Base-by-base conservation (phyloP, 2,888 invertebrate genomes). In the Tuta absoluta region DNA sequence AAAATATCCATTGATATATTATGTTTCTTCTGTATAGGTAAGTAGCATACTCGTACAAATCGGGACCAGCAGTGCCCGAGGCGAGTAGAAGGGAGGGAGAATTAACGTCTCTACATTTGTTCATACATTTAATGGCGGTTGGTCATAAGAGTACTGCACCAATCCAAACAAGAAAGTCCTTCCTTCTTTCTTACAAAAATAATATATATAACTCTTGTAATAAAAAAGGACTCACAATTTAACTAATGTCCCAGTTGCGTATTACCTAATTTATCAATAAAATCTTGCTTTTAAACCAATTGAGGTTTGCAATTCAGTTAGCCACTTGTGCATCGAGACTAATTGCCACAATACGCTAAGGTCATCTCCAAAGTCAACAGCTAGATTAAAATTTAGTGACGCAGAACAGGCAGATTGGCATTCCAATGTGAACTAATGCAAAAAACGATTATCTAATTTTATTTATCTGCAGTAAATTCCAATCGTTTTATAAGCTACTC, bases 321-420 rank as follows among this genome's bases (percentile, higher is more conserved):
- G 38, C 41, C 21, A 59, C 41, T 41, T 59, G 28, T 28, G 33
- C 62, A 62, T 37, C 49, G 23, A 38, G 51, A 59, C 38, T 41
- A 53, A 65, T 37, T 49, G 60, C 62, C 49, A 59, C 53, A 17
- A 53, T n/a, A 60, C 38, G 41, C 28, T 73, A 74, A 82, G 81
- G 82, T 75, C 80, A 74, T 72, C 68, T 64, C 71, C 72, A 78
- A 80, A 79, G 72, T 69, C 73, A 70, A 70, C 33, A 33, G 28
- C 21, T 49, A 49, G 49, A 49, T 45, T 45, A 49, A 49, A 49
- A 49, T 49, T 49, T 19, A 49, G 49, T 49, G 49, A 19, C 49
- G 21, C 49, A 19, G 49, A 7, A 17, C 45, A 17, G 45, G 45
- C 45, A 45, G n/a, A 45, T 49, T 49, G 49, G 49, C 19, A 5